Evolutionary conservation across 2,113 vertebrate genomes (phyloP).

Genomic region (Protobothrops mucrosquamatus): DNA sequence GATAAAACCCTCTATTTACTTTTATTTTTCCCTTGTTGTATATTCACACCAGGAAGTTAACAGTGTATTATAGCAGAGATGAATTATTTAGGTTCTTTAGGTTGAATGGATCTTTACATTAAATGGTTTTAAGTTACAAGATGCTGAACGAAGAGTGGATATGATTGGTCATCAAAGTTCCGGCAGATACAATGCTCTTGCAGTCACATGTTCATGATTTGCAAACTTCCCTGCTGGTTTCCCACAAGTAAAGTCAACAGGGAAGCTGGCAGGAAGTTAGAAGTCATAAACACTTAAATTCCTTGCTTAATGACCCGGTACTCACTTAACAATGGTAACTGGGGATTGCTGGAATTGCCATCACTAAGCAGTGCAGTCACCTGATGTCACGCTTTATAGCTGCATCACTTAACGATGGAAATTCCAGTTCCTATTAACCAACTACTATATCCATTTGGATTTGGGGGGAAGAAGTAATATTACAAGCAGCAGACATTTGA

Average conservation of each 20-base stretch:
- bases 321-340: neutral
- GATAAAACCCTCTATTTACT: neutral
- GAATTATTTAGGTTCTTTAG: neutral
- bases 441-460: neutral
- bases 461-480: neutral
- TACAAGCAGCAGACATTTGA: neutral
- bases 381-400: neutral
- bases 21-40: neutral
- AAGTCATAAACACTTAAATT: neutral
- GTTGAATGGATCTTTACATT: neutral
- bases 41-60: neutral
- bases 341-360: neutral
- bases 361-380: neutral
- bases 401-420: neutral
- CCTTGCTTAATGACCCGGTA: neutral
- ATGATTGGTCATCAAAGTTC: neutral
- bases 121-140: neutral
- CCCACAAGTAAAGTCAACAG: neutral
- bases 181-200: neutral
- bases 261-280: neutral
- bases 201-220: neutral
- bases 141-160: neutral
- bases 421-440: neutral
- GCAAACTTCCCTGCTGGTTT: neutral
- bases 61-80: neutral